Evolutionary conservation across 2,113 vertebrate genomes (phyloP).

Genomic region (Cavia aperea): DNA sequence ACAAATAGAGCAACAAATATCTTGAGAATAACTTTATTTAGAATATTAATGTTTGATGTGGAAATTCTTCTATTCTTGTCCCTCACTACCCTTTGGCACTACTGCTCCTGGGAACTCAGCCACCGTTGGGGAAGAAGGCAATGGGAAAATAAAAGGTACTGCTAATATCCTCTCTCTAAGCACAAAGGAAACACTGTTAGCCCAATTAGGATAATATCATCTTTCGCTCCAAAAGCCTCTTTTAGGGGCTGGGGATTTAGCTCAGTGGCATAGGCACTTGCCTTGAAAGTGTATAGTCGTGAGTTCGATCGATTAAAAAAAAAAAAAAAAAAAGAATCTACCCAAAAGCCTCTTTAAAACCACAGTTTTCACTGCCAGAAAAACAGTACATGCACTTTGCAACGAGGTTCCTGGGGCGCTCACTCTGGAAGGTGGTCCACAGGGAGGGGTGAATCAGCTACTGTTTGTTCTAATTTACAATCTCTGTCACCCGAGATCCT

Average conservation of each 20-base stretch:
- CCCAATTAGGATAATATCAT: neutral
- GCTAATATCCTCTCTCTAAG: neutral
- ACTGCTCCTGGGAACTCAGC: neutral
- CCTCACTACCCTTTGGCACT: neutral
- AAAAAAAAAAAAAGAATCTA: too few species aligned
- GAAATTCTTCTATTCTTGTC: neutral
- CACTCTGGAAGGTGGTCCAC: neutral
- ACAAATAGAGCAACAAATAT: neutral
- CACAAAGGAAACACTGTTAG: neutral
- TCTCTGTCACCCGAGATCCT: neutral
- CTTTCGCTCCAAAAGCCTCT: neutral
- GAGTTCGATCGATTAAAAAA: too few species aligned
- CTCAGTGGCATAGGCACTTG: too few species aligned
- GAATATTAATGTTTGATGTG: neutral
- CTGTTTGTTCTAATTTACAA: neutral
- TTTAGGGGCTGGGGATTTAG: neutral
- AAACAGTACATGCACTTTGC: neutral
- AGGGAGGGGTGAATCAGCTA: neutral
- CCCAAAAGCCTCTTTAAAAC: neutral
- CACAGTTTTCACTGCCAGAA: neutral
- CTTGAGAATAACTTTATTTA: slow-evolving; percentile 37
- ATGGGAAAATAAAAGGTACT: neutral
- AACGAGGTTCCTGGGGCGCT: neutral
- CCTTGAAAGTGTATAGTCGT: too few species aligned
- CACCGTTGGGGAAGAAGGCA: neutral